phyloP scores from a whole-genome alignment of 2,113 vertebrate genomes.

The Poeciliopsis prolifica region DNA sequence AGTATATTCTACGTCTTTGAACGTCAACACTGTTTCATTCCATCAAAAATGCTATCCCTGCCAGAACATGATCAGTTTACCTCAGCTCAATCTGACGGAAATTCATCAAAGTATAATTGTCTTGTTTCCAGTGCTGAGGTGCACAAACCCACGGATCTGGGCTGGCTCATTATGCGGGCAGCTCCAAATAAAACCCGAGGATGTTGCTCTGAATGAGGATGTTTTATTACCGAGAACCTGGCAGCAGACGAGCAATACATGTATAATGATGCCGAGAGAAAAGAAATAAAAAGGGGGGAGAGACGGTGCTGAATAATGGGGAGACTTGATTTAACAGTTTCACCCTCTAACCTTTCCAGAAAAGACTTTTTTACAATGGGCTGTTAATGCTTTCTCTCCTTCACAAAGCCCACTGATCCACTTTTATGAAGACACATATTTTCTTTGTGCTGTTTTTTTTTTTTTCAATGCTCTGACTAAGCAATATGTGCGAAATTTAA shows the following conservation, averaged over 20 bases:
- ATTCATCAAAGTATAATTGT: not conserved
- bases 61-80: not conserved
- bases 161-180: conserved; percentile 42
- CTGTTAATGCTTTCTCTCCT: conserved; percentile 31
- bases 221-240: conserved; percentile 41
- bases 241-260: conserved; percentile 52
- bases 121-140: not conserved
- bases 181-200: conserved; percentile 54
- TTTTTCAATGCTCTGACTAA: conserved; percentile 46
- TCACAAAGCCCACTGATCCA: conserved; percentile 1
- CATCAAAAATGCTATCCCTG: not conserved
- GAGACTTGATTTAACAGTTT: conserved; percentile 44
- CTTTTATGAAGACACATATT: conserved; percentile 49
- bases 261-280: conserved; percentile 38
- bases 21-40: not conserved
- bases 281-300: conserved; percentile 23
- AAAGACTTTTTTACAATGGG: conserved; percentile 38
- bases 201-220: conserved; percentile 41
- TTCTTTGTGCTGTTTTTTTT: conserved; percentile 42
- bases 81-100: not conserved
- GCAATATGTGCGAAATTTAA: conserved; percentile 64
- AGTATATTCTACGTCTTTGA: not conserved
- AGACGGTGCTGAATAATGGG: conserved; percentile 29
- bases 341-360: conserved; percentile 37
- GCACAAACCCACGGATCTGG: conserved; percentile 13